Evolutionary conservation across 2,888 invertebrate species (phyloP), one percentile per base, ranked within the genome.

Genomic region (Nomada flava): DNA sequence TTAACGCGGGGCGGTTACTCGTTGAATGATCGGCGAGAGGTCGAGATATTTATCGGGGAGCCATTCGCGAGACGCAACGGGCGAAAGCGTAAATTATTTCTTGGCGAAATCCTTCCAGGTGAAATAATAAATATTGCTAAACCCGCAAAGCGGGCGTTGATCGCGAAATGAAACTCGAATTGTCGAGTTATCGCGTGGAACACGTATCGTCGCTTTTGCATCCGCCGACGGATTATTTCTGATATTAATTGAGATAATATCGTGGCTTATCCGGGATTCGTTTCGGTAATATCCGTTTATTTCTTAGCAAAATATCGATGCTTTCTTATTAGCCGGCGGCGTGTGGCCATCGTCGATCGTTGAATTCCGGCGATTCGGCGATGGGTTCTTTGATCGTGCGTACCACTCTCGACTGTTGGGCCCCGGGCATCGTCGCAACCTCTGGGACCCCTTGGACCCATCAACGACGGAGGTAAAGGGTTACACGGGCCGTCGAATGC

Each of bases 351-450:
- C 76, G 78, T 57, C 81, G 88, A 85, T 86, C 86, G 84, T 62
- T 69, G 82, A 86, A 81, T 86, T 87, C 81, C 82, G 77, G 84
- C 86, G 87, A 88, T 88, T 88, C 88, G 88, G 88, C 87, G 80
- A 86, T 88, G 82, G 83, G 85, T 84, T 85, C 88, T 88, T 88
- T 88, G 88, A 88, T 88, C 88, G 88, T 88, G 82, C 82, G 81
- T 82, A 86, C 81, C 82, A 85, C 68, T 80, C 68, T 74, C 67
- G 74, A 80, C 71, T 65, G 62, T 29, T 55, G 11, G 60, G 79
- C 86, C 86, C 79, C 65, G 79, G 88, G 88, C 85, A 52, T 62
- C 82, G 76, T 82, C 76, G 86, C 85, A 88, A 88, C 88, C 88
- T 88, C 65, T 85, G 84, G 79, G 84, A 87, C 88, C 87, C 82